These are phyloP conservation scores for Pavo muticus DNA, from an alignment of 2,113 vertebrate species.

Conservation along the genomic window DNA sequence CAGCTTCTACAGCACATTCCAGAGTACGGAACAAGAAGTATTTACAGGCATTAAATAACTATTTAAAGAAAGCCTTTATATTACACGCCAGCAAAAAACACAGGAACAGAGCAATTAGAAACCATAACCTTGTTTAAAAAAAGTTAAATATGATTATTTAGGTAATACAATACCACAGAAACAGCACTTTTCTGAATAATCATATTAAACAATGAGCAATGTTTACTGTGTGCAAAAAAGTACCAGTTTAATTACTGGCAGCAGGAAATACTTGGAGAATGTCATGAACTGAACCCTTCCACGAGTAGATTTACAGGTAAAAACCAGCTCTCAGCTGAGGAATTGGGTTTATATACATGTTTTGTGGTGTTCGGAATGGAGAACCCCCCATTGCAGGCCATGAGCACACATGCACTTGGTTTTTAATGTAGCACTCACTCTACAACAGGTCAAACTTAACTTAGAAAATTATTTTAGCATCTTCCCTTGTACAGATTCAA, in stretches of 20 bases:
- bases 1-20: slow-evolving; percentile 85
- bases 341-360: slow-evolving; percentile 68
- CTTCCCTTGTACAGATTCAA: slow-evolving; percentile 47
- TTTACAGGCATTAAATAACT: slow-evolving; percentile 86
- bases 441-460: slow-evolving; percentile 33
- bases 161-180: slow-evolving; percentile 82
- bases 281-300: slow-evolving; percentile 71
- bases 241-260: slow-evolving; percentile 65
- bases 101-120: slow-evolving; percentile 79
- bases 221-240: slow-evolving; percentile 78
- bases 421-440: slow-evolving; percentile 35
- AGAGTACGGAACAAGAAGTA: slow-evolving; percentile 84
- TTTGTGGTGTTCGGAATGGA: slow-evolving; percentile 55
- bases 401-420: slow-evolving; percentile 52
- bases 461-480: slow-evolving; percentile 14
- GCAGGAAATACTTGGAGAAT: slow-evolving; percentile 60
- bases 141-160: slow-evolving; percentile 81
- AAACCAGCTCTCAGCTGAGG: slow-evolving; percentile 70
- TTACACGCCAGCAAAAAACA: slow-evolving; percentile 83
- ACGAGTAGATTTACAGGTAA: slow-evolving; percentile 27
- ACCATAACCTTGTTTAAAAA: slow-evolving; percentile 66
- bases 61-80: slow-evolving; percentile 74
- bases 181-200: slow-evolving; percentile 79
- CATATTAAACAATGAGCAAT: slow-evolving; percentile 68
- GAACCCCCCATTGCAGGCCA: slow-evolving; percentile 38